A percentile compares a stretch with the other conserved stretches of the same genome.
Evolutionary conservation across 2,888 invertebrate species (phyloP).

Genomic region (Acleris sparsana): DNA sequence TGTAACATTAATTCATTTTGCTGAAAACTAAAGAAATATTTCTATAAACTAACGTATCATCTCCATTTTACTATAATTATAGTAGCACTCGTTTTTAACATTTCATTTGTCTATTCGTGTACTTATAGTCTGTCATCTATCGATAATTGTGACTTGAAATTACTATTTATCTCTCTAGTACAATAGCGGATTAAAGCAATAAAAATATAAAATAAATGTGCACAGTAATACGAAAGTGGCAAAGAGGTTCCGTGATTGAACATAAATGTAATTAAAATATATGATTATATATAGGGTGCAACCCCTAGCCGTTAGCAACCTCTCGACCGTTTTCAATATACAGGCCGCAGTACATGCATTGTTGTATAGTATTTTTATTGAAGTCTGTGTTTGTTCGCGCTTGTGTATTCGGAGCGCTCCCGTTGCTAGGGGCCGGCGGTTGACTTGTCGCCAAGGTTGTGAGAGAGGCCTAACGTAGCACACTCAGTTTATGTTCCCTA

Average conservation of each 20-base stretch:
- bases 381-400: neutral
- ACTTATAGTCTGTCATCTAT: slow-evolving; percentile 45
- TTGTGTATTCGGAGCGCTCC: neutral
- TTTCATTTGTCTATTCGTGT: slow-evolving; percentile 45
- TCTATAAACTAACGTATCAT: slow-evolving; percentile 32
- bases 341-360: neutral
- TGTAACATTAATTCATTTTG: slow-evolving; percentile 33
- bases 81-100: slow-evolving; percentile 37
- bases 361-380: neutral
- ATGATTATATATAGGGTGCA: slow-evolving; percentile 41
- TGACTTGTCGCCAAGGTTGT: slow-evolving; percentile 69
- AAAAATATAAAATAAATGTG: slow-evolving; percentile 36
- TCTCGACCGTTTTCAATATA: neutral
- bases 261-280: slow-evolving; percentile 39
- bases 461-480: slow-evolving; percentile 80
- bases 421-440: neutral
- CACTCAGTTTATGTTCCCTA: slow-evolving; percentile 65
- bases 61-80: slow-evolving; percentile 14
- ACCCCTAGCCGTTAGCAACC: slow-evolving; percentile 1
- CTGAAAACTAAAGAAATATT: slow-evolving; percentile 36
- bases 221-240: slow-evolving; percentile 28
- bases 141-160: slow-evolving; percentile 39
- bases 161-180: slow-evolving; percentile 50
- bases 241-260: slow-evolving; percentile 10
- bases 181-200: slow-evolving; percentile 49